phyloP scores from a whole-genome alignment of 1,140 invertebrate species.

The Drosophila pseudoobscura region DNA sequence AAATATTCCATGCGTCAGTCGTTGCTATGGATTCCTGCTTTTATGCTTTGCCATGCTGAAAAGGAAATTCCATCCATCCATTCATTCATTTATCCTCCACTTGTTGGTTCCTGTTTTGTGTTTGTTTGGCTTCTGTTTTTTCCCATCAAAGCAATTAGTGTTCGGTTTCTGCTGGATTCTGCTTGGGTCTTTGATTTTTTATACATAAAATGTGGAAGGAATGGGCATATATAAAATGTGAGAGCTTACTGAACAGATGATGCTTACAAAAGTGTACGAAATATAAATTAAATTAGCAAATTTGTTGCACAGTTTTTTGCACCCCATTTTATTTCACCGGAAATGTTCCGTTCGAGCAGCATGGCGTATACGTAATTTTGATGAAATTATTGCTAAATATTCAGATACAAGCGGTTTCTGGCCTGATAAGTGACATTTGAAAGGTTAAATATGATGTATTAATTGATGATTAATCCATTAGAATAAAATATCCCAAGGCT shows the following conservation, averaged over 20 bases:
- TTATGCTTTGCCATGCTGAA: constrained; percentile 40
- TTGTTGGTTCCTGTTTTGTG: constrained; percentile 23
- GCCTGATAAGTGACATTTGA: constrained; percentile 31
- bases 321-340: constrained; percentile 22
- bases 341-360: constrained; percentile 32
- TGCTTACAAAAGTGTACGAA: neutral
- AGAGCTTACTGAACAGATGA: constrained; percentile 2
- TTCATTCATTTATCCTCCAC: constrained; percentile 23
- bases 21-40: constrained; percentile 43
- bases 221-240: constrained; percentile 1
- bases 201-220: neutral
- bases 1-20: constrained; percentile 46
- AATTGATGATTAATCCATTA: constrained; percentile 14
- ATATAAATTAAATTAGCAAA: constrained; percentile 22
- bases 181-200: constrained; percentile 11
- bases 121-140: constrained; percentile 24
- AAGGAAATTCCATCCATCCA: constrained; percentile 30
- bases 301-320: neutral
- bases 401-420: constrained; percentile 20
- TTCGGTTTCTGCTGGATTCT: constrained; percentile 22
- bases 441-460: constrained; percentile 5
- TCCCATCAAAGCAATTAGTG: constrained; percentile 24
- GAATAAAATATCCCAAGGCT: no score
- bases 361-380: constrained; percentile 33
- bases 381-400: constrained; percentile 27